phyloP scores from a whole-genome alignment of 2,797 vertebrate genomes.

The Masticophis lateralis region DNA sequence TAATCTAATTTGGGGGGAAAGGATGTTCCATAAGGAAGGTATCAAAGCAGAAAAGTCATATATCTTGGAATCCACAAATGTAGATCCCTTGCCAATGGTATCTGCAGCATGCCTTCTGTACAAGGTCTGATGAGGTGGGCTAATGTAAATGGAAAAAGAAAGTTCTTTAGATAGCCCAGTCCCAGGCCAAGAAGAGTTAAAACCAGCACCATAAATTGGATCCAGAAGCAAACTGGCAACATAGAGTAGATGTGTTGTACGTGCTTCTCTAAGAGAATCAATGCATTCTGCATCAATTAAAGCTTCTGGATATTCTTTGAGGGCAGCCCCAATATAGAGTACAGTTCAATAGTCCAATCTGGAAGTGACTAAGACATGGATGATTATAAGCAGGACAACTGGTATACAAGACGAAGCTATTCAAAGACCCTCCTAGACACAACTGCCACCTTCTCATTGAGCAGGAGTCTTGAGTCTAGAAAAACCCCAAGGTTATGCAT shows the following conservation, averaged over 20 bases:
- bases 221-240: neutral
- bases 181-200: no score
- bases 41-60: no score
- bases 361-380: no score
- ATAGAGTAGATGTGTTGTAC: neutral
- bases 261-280: neutral
- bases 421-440: no score
- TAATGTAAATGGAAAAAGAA: neutral
- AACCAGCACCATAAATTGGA: neutral
- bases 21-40: no score
- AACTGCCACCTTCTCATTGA: neutral
- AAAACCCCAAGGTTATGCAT: neutral
- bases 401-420: no score
- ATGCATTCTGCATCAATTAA: neutral
- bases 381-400: no score
- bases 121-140: neutral
- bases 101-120: neutral
- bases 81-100: neutral
- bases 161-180: neutral
- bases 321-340: neutral
- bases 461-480: neutral
- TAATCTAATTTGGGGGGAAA: no score
- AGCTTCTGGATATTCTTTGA: neutral
- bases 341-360: neutral
- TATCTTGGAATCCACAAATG: no score